Conservation (phyloP, 2,113 vertebrate species). For the Ceyx melanurus region DNA sequence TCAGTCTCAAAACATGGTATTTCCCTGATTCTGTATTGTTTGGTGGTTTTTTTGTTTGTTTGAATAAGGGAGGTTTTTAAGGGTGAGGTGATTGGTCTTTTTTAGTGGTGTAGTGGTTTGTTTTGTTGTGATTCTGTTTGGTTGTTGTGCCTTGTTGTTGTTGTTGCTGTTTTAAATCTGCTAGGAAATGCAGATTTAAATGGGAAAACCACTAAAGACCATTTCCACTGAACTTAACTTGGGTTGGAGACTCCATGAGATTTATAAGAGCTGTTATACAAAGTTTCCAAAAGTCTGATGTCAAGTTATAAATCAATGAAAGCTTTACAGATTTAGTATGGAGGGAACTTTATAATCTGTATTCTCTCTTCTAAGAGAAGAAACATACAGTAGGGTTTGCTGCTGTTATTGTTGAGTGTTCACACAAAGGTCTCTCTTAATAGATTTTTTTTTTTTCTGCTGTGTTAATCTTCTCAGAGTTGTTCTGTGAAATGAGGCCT, state of each 20-base stretch:
- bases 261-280: fast-evolving
- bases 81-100: too few relatives aligned
- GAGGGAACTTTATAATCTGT: not conserved
- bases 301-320: not conserved
- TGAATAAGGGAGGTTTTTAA: too few relatives aligned
- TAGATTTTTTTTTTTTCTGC: not conserved
- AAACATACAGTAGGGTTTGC: not conserved
- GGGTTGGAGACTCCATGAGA: not conserved
- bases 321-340: not conserved
- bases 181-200: not conserved
- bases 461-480: not conserved
- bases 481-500: not conserved
- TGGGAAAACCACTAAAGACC: not conserved
- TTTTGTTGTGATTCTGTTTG: not conserved
- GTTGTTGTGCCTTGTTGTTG: too few relatives aligned
- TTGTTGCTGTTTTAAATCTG: not conserved
- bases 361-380: not conserved
- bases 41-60: not conserved
- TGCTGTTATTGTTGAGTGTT: not conserved
- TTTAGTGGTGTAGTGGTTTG: too few relatives aligned
- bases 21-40: not conserved
- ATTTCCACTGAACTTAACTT: not conserved
- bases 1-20: not conserved
- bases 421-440: not conserved
- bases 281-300: not conserved